These are phyloP conservation scores for Eptatretus burgeri DNA, from an alignment of 2,113 vertebrate genomes.

Conservation along the genomic window DNA sequence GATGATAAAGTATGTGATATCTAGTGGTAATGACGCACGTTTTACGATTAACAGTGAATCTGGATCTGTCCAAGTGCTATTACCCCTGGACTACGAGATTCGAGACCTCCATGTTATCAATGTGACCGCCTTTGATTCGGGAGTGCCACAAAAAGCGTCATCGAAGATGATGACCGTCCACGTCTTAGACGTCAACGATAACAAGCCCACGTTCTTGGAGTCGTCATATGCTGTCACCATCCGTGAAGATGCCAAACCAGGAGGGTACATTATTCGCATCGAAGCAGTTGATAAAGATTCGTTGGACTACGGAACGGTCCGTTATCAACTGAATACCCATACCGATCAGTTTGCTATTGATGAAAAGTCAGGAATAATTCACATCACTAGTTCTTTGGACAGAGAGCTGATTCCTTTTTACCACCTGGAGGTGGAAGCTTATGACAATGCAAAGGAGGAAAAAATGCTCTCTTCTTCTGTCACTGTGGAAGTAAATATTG, in stretches of 20 bases:
- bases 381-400: slow-evolving; percentile 54
- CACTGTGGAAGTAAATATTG: slow-evolving; percentile 37
- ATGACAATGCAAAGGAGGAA: slow-evolving; percentile 40
- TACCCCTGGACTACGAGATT: slow-evolving; percentile 67
- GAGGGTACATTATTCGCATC: slow-evolving; percentile 62
- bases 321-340: slow-evolving; percentile 52
- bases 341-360: slow-evolving; percentile 59
- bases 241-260: slow-evolving; percentile 58
- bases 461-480: slow-evolving; percentile 39
- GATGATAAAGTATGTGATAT: slow-evolving; percentile 50
- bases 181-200: slow-evolving; percentile 65
- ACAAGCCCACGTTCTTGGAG: slow-evolving; percentile 49
- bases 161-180: slow-evolving; percentile 56
- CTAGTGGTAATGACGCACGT: slow-evolving; percentile 52
- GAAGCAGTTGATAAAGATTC: slow-evolving; percentile 71
- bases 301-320: slow-evolving; percentile 43
- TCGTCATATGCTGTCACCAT: slow-evolving; percentile 39
- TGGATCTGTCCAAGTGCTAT: slow-evolving; percentile 42
- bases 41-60: slow-evolving; percentile 53
- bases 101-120: slow-evolving; percentile 62
- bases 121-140: slow-evolving; percentile 64
- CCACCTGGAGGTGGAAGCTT: slow-evolving; percentile 55
- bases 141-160: slow-evolving; percentile 42
- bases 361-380: slow-evolving; percentile 47
- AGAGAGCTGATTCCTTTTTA: slow-evolving; percentile 42